A percentile compares a stretch with the other conserved stretches of the same genome.
These are phyloP conservation scores for Urocynchramus pylzowi DNA, from an alignment of 2,113 vertebrate species.

Conservation along the genomic window DNA sequence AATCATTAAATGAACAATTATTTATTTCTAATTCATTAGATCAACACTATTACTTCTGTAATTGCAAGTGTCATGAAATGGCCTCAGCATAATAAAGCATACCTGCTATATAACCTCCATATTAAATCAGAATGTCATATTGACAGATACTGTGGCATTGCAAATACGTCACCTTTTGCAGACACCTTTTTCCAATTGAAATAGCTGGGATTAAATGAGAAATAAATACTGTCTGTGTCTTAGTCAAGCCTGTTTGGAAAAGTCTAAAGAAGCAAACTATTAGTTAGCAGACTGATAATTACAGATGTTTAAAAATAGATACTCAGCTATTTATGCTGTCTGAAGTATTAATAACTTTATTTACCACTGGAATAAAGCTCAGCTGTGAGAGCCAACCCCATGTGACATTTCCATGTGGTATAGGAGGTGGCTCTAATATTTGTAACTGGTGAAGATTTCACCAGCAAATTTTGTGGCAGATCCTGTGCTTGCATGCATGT, in stretches of 20 bases:
- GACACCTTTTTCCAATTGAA: background rate
- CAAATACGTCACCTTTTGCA: slow-evolving; percentile 24
- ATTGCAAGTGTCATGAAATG: slow-evolving; percentile 46
- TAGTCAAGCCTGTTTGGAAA: background rate
- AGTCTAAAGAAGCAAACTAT: background rate
- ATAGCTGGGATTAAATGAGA: background rate
- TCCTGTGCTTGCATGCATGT: background rate
- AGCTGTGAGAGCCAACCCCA: background rate
- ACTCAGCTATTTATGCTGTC: background rate
- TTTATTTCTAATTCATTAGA: slow-evolving; percentile 41
- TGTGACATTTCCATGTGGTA: background rate
- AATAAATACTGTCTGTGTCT: background rate
- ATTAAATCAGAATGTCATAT: slow-evolving; percentile 27
- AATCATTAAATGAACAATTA: slow-evolving; percentile 20
- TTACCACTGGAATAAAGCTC: slow-evolving; percentile 9
- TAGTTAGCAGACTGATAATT: slow-evolving; percentile 31
- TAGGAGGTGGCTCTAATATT: background rate
- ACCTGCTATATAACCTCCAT: background rate
- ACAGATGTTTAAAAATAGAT: slow-evolving; percentile 7
- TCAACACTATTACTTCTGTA: slow-evolving; percentile 40
- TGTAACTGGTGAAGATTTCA: background rate
- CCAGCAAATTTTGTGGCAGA: background rate
- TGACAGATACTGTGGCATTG: background rate
- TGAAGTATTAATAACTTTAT: slow-evolving; percentile 31
- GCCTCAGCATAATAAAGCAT: slow-evolving; percentile 28